Percentiles rank a stretch among this genome's conserved stretches.
Conservation (phyloP, 1,140 invertebrate genomes). For the Paraescarpia echinospica region DNA sequence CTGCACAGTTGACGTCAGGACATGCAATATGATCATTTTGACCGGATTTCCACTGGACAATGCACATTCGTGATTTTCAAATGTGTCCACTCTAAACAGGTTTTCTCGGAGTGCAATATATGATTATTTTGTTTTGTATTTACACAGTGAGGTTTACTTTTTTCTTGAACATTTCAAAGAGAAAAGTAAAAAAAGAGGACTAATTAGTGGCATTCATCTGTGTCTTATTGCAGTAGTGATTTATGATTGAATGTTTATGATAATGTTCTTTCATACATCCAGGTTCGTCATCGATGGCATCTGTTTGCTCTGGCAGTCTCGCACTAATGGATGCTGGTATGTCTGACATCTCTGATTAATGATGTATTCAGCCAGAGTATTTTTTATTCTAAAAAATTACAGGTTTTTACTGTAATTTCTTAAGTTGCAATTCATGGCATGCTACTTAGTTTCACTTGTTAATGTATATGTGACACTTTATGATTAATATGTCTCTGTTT, state of each 20-base stretch:
- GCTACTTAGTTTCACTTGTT: neutral
- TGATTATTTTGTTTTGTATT: too few species aligned
- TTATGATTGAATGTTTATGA: neutral
- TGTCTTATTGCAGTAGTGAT: neutral
- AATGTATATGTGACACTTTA: neutral
- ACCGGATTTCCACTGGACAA: too few species aligned
- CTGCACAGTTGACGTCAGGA: too few species aligned
- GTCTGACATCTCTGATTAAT: neutral
- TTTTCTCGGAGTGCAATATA: too few species aligned
- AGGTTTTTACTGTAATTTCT: neutral
- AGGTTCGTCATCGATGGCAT: conserved; percentile 97
- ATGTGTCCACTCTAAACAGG: too few species aligned
- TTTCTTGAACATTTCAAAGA: too few species aligned
- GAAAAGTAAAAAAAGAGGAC: too few species aligned
- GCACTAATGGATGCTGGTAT: conserved; percentile 89
- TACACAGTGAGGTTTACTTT: too few species aligned
- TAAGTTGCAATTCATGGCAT: neutral
- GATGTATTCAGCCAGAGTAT: neutral
- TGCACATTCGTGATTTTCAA: too few species aligned
- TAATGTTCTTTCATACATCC: conserved; percentile 14
- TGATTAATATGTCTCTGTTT: too few species aligned
- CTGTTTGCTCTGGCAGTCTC: conserved; percentile 91
- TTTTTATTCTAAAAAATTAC: neutral
- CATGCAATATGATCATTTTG: too few species aligned
- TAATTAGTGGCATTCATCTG: neutral